These are phyloP conservation scores for Synanceia verrucosa DNA, from an alignment of 2,797 vertebrate species.

Conservation along the genomic window DNA sequence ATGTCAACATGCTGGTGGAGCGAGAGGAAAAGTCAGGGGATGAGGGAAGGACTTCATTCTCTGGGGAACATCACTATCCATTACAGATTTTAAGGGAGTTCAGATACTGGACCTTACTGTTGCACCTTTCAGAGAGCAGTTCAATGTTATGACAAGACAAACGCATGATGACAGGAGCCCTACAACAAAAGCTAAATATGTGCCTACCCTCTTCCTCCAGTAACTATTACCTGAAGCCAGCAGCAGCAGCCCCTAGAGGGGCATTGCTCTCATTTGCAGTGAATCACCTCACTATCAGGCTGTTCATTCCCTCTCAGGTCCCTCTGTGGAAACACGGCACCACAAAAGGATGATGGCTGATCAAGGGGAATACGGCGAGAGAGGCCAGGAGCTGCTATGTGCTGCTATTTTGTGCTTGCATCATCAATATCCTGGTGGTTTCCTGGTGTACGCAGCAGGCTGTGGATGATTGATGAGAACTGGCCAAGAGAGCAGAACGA, in stretches of 20 bases:
- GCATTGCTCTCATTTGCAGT: slow-evolving; percentile 21
- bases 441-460: slow-evolving; percentile 46
- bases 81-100: background rate
- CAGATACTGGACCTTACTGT: no score
- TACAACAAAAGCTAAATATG: slow-evolving; percentile 23
- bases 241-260: slow-evolving; percentile 25
- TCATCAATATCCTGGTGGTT: slow-evolving; percentile 70
- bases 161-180: background rate
- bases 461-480: slow-evolving; percentile 67
- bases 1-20: background rate
- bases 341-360: slow-evolving; percentile 56
- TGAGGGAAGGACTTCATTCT: background rate
- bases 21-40: background rate
- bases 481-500: slow-evolving; percentile 47
- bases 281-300: slow-evolving; percentile 42
- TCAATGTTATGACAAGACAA: slow-evolving; percentile 2
- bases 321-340: slow-evolving; percentile 41
- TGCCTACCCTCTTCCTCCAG: slow-evolving; percentile 25
- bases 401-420: slow-evolving; percentile 57
- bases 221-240: slow-evolving; percentile 28
- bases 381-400: slow-evolving; percentile 19
- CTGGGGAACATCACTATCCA: background rate
- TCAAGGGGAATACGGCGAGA: slow-evolving; percentile 43
- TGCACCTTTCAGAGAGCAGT: background rate
- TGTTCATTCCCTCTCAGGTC: slow-evolving; percentile 23